Base-by-base conservation (phyloP, 1,140 invertebrate species). In the Drosophila pachea region DNA sequence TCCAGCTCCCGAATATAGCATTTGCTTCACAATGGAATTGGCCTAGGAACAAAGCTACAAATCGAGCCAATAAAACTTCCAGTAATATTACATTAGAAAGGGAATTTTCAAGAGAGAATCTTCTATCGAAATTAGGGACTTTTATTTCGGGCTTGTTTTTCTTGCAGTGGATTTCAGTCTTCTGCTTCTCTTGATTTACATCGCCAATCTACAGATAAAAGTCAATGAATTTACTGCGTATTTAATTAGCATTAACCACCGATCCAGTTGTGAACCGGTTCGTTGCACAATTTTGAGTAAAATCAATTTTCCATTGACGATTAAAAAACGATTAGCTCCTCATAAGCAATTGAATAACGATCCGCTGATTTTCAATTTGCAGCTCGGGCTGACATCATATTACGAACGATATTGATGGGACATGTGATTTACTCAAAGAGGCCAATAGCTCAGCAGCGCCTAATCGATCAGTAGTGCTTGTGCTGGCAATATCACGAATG, bases 241-340 rank as follows among this genome's bases (percentile, higher is more conserved):
- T 59, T 70, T 56, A 66, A 70, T 66, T 54, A 53, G 54, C 49
- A 47, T 40, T 59, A 53, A 66, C 68, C 59, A 35, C 38, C 59
- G 53, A 60, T 48, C 68, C 45, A 54, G 61, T 65, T 47, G 36
- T 5, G 29, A 79, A 83, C 78, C 73, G 79, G 78, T 83, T 49
- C 43, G 52, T 86, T 84, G 70, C 81, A 86, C 70, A 84, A 84
- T 81, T 86, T 58, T 66, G 43, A 53, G 61, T 65, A 68, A 86
- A 86, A 81, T 74, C 60, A 65, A 81, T 77, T 81, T 73, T 62
- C 52, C 63, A 47, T 68, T 86, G 75, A 36, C 82, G 81, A 86
- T 86, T 75, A 69, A 86, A 81, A 81, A 86, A 75, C 76, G 77
- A 86, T 86, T 77, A 77, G 70, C 71, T 53, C 61, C 33, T 53